These are phyloP conservation scores for Pasiphila rectangulata DNA, from an alignment of 2,888 invertebrate genomes.

Conservation along the genomic window DNA sequence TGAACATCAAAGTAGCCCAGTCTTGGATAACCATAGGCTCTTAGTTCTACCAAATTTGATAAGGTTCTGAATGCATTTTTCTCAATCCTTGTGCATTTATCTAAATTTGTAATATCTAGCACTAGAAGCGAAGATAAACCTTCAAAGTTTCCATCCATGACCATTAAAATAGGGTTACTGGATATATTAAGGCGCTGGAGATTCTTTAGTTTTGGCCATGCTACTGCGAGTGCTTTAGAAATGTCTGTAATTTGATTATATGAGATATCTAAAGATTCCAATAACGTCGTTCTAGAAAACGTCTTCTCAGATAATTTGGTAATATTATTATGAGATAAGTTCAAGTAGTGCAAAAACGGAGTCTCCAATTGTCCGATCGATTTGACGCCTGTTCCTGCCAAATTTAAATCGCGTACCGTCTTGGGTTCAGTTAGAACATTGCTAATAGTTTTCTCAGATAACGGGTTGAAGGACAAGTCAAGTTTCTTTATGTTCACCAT, in stretches of 20 bases:
- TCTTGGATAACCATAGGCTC: conserved; percentile 88
- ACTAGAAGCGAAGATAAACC: conserved; percentile 84
- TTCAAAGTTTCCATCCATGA: conserved; percentile 89
- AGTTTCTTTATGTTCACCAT: conserved; percentile 93
- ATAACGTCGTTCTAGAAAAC: conserved; percentile 88
- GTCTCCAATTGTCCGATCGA: conserved; percentile 87
- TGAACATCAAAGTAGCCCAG: conserved; percentile 92
- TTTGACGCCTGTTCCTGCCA: conserved; percentile 89
- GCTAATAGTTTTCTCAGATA: conserved; percentile 86
- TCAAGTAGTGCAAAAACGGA: conserved; percentile 89
- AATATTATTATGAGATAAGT: conserved; percentile 89
- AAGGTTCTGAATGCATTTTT: conserved; percentile 89
- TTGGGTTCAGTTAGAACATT: conserved; percentile 93
- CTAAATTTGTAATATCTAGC: conserved; percentile 84
- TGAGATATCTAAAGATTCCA: conserved; percentile 89
- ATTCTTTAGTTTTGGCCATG: conserved; percentile 86
- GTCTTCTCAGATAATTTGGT: conserved; percentile 83
- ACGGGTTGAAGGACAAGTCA: conserved; percentile 91
- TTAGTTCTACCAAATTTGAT: conserved; percentile 84
- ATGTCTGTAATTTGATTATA: conserved; percentile 84
- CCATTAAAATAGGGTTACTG: conserved; percentile 88
- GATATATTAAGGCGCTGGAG: conserved; percentile 89
- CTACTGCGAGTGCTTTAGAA: conserved; percentile 81
- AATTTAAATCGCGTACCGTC: conserved; percentile 89
- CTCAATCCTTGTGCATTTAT: conserved; percentile 88